phyloP scores from a whole-genome alignment of 2,113 vertebrate species.

The Hippocampus mohnikei region DNA sequence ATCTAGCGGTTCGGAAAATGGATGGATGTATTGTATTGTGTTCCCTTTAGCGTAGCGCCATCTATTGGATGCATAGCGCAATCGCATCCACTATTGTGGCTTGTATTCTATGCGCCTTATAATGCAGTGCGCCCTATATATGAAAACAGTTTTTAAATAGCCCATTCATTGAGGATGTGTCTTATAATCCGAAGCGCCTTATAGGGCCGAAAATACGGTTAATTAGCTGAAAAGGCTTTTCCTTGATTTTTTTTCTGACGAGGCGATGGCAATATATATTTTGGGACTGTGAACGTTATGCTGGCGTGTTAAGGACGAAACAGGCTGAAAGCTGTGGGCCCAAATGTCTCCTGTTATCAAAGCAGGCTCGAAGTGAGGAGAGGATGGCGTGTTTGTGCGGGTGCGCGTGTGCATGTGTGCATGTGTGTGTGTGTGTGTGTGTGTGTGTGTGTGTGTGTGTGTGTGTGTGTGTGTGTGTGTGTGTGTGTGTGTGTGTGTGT shows the following conservation, averaged over 20 bases:
- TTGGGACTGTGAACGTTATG: background rate
- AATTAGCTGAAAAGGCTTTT: background rate
- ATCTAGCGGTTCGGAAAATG: no score
- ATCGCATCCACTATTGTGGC: no score
- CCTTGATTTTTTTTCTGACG: no score
- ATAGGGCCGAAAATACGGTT: background rate
- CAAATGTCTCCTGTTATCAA: slow-evolving; percentile 13
- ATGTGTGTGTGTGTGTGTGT: background rate
- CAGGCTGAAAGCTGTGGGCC: background rate
- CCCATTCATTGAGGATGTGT: no score
- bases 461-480: slow-evolving; percentile 19
- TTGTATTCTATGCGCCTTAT: no score
- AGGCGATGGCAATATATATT: background rate
- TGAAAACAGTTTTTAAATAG: no score
- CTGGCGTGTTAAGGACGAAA: background rate
- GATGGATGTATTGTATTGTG: no score
- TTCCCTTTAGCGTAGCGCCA: no score
- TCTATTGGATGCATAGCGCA: no score
- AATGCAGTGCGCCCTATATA: no score
- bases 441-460: slow-evolving; percentile 20
- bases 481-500: slow-evolving; percentile 20
- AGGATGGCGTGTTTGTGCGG: background rate
- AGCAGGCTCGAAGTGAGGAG: slow-evolving; percentile 9
- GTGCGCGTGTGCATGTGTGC: slow-evolving; percentile 27
- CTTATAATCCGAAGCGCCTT: no score